Evolutionary conservation across 2,797 vertebrate species (phyloP), one percentile per base, ranked within the genome.

Genomic region (Anguilla megastoma): DNA sequence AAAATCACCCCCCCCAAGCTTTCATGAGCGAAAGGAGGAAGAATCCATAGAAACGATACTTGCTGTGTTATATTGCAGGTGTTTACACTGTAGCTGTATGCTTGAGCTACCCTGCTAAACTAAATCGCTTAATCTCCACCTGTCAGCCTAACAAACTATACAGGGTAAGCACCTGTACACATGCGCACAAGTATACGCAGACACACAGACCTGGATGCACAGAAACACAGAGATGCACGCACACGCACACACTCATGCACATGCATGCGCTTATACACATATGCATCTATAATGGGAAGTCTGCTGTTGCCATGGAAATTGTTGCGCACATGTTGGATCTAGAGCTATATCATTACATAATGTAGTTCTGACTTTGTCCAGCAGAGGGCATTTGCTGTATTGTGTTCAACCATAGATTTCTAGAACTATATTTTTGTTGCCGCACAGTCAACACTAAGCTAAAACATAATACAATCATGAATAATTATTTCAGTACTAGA

Each of bases 301-400:
- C 69, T 33, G 27, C 69, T n/a, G n/a, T 71, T 71, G n/a, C 69
- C 27, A 71, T 71, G 69, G 27, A 71, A 71, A 71, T 71, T 71
- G 7, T 33, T 71, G 2, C 2, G n/a, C 27, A 27, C 2, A 12
- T 2, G n/a, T 30, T 71, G 27, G 27, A 10, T 71, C 69, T 30
- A 71, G 69, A 33, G 27, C 69, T 18, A 33, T 18, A 9, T 71
- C 7, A 30, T 71, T 71, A 27, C 69, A 71, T 27, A 69, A 27
- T 69, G 63, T 27, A 69, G 1, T 71, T 71, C n/a, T 30, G 9
- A 71, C 10, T 33, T n/a, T 10, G 27, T 71, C 69, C 69, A 71
- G 27, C 69, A 71, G 69, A 71, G 69, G 69, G 69, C 9, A 9
- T 9, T 27, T n/a, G 24, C 27, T 30, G 2, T n/a, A 27, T n/a